Evolutionary conservation across 2,113 vertebrate species (phyloP).

Genomic region (Hylia prasina): DNA sequence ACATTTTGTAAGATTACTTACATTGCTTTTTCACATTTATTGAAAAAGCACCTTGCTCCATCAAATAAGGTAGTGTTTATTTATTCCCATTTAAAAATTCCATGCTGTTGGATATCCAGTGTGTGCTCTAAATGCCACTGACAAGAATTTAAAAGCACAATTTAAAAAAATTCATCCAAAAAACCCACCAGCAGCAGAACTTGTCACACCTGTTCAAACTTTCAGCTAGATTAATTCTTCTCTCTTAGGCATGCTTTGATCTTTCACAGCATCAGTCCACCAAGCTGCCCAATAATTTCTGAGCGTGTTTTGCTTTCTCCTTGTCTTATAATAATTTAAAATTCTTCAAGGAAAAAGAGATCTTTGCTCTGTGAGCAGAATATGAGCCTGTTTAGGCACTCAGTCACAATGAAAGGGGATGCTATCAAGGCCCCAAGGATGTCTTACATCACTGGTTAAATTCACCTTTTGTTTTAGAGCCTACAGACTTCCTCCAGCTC

Average conservation of each 20-base stretch:
- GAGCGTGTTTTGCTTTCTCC: not conserved
- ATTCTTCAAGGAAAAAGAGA: not conserved
- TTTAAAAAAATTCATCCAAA: not conserved
- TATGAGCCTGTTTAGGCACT: not conserved
- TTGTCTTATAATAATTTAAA: not conserved
- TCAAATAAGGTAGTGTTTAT: not conserved
- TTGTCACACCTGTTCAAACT: not conserved
- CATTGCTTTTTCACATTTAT: not conserved
- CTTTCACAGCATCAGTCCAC: not conserved
- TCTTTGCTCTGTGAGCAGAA: not conserved
- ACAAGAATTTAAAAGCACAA: not conserved
- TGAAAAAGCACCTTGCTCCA: not conserved
- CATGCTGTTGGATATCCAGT: not conserved
- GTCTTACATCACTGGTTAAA: slow-evolving; percentile 9
- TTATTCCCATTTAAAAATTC: not conserved
- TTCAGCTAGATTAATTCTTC: not conserved
- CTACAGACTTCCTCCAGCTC: not conserved
- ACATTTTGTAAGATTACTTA: not conserved
- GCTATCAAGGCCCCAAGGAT: not conserved
- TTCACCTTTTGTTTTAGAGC: not conserved
- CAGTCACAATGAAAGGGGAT: not conserved
- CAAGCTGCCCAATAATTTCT: not conserved
- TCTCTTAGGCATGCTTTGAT: not conserved
- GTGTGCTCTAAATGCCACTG: not conserved
- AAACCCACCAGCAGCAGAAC: not conserved